A percentile compares a stretch with the other conserved stretches of the same genome.
phyloP scores from a whole-genome alignment of 2,888 invertebrate genomes.

The Orchesellides sinensis region DNA sequence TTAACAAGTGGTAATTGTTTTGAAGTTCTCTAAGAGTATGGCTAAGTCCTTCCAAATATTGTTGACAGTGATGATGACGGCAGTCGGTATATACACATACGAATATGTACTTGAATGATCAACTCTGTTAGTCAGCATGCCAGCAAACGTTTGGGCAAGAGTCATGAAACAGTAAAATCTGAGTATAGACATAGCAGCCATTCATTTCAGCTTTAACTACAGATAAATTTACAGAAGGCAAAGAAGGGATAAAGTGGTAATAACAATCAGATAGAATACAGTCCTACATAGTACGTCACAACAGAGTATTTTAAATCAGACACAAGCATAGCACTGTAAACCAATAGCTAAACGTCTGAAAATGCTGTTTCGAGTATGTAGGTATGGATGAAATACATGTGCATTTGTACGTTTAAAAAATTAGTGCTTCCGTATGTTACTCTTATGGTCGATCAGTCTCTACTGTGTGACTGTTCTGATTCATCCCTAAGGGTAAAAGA shows the following conservation, averaged over 20 bases:
- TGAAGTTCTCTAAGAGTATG: slow-evolving; percentile 5
- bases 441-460: neutral
- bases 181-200: neutral
- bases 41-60: neutral
- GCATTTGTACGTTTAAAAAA: neutral
- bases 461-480: slow-evolving; percentile 33
- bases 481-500: slow-evolving; percentile 44
- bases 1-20: slow-evolving; percentile 40
- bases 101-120: neutral
- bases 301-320: no score
- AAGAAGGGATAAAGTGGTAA: neutral
- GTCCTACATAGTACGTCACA: neutral
- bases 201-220: neutral
- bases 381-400: slow-evolving; percentile 2
- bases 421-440: slow-evolving; percentile 41
- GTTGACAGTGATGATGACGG: slow-evolving; percentile 39
- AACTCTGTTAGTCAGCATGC: no score
- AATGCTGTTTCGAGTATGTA: neutral
- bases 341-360: no score
- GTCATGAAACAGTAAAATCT: neutral
- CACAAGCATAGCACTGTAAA: no score
- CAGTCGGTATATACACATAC: neutral
- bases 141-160: neutral
- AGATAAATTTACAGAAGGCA: slow-evolving; percentile 11
- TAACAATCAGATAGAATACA: neutral